Percentiles rank a stretch among this genome's conserved stretches.
Evolutionary conservation across 2,797 vertebrate genomes (phyloP).

Genomic region (Onychomys torridus): DNA sequence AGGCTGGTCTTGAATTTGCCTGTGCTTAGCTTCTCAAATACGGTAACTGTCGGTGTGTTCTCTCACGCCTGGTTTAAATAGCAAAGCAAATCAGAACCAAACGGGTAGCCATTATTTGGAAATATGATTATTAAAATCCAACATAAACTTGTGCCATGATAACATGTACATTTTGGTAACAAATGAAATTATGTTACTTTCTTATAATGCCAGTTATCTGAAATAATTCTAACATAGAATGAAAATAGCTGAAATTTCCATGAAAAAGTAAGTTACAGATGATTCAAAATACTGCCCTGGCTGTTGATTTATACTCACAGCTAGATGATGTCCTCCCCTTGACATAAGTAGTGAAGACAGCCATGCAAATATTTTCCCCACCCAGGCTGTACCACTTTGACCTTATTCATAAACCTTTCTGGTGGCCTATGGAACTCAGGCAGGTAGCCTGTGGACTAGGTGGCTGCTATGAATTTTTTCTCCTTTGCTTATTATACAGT

Average conservation of each 20-base stretch:
- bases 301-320: slow-evolving; percentile 15
- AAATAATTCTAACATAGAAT: not conserved
- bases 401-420: not conserved
- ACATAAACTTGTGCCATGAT: not conserved
- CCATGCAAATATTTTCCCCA: not conserved
- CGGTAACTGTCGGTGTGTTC: not conserved
- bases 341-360: not conserved
- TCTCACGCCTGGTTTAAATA: not conserved
- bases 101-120: not conserved
- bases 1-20: not conserved
- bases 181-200: not conserved
- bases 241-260: slow-evolving; percentile 23
- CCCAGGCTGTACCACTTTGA: not conserved
- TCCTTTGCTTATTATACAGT: not conserved
- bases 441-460: not conserved
- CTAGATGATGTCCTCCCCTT: not conserved
- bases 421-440: not conserved
- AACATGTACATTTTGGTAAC: not conserved
- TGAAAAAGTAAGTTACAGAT: not conserved
- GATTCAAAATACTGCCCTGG: not conserved
- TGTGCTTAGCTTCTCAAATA: not conserved
- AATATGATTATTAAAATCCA: slow-evolving; percentile 7
- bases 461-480: not conserved
- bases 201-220: not conserved
- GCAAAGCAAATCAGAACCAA: not conserved